These are phyloP conservation scores for Nylanderia fulva DNA, from an alignment of 1,140 invertebrate species.

Conservation along the genomic window DNA sequence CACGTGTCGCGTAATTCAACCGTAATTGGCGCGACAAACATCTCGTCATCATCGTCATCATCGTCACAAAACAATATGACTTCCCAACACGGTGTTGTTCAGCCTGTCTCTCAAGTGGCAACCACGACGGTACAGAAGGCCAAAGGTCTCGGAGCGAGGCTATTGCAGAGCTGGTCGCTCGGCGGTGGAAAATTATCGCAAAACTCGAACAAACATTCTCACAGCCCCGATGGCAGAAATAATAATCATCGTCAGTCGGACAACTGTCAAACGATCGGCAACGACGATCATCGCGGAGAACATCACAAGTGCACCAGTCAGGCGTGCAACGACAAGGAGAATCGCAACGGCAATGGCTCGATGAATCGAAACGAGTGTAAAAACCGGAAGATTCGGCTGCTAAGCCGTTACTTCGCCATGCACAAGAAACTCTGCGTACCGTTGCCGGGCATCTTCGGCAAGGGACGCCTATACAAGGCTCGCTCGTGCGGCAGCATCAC, in stretches of 20 bases:
- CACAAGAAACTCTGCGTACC: constrained; percentile 87
- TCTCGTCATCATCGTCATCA: constrained; percentile 68
- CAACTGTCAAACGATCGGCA: constrained; percentile 52
- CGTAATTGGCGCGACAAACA: constrained; percentile 67
- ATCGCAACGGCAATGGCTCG: constrained; percentile 63
- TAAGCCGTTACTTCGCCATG: constrained; percentile 89
- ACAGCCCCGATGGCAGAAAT: constrained; percentile 44
- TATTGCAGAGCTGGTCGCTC: constrained; percentile 83
- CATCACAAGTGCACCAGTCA: constrained; percentile 61
- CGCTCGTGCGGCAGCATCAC: constrained; percentile 88
- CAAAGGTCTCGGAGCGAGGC: constrained; percentile 84
- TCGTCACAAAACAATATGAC: constrained; percentile 66
- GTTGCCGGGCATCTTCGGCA: constrained; percentile 86
- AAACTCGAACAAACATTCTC: constrained; percentile 14
- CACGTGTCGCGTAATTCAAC: constrained; percentile 78
- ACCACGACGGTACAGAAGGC: constrained; percentile 81
- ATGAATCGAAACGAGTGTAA: constrained; percentile 81
- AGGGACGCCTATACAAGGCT: constrained; percentile 87
- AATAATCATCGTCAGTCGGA: constrained; percentile 39
- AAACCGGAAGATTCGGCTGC: constrained; percentile 86
- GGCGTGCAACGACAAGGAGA: constrained; percentile 71
- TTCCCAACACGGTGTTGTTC: constrained; percentile 46
- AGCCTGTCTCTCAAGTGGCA: constrained; percentile 71
- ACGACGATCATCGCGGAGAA: constrained; percentile 56
- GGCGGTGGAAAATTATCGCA: constrained; percentile 51